Base-by-base conservation (phyloP, 2,113 vertebrate species). In the Crotalus helleri region DNA sequence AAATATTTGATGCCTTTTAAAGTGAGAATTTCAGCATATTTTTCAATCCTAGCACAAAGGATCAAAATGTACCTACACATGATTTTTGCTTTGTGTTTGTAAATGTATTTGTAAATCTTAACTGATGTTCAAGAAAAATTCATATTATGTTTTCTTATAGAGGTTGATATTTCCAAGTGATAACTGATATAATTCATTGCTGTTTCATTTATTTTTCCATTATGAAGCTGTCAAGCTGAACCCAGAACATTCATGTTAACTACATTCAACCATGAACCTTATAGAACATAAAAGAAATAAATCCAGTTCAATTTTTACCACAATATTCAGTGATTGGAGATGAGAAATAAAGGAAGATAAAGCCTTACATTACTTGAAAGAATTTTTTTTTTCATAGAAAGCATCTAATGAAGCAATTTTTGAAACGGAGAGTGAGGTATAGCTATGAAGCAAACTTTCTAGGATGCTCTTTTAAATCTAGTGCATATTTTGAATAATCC, bases 391-490 rank as follows among this genome's bases (percentile, higher is more conserved):
- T 19, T n/a, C 17, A 21, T n/a, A 53, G 15, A 92, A 24, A 39
- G 17, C 58, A 88, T 3, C 1, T 44, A 55, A 39, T 53, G 74
- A 64, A 51, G 7, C 94, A 93, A 33, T 0, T 3, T 95, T 92
- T 91, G 51, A 91, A 4, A 0, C 10, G 13, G 39, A 89, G 51
- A 55, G 81, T 88, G 21, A 57, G 9, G 94, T 23, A 94, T 1
- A 88, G 92, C 87, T 69, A 93, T 9, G 94, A 94, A 59, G 7
- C 59, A 81, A 39, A 54, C 3, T 93, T 57, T 54, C 94, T 93
- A 94, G 54, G 49, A 91, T 89, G 91, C 49, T 53, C 91, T 94
- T 94, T 91, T 93, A 96, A 88, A 64, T 95, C 93, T 92, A 92
- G 81, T 61, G 15, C 53, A 24, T 92, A 64, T 90, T 94, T 95